Evolutionary conservation across 2,888 invertebrate species (phyloP), one percentile per base, ranked within the genome.

Genomic region (Unio delphinus): DNA sequence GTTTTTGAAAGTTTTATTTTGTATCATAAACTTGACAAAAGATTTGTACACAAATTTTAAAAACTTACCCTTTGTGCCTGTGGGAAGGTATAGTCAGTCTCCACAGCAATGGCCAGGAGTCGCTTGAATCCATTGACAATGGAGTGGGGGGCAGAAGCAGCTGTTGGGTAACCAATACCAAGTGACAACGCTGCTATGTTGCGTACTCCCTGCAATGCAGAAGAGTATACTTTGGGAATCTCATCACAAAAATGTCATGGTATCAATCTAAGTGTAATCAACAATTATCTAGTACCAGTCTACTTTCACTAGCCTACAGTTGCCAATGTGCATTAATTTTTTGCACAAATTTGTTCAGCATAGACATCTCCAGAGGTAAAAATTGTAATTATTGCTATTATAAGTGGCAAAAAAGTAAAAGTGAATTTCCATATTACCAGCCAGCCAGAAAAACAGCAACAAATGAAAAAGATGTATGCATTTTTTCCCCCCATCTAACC

Each of bases 41-140:
- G 11, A 11, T 34, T 15, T 45, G 45, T 45, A 15, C 3, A 45
- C 15, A 45, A 11, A 45, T 1, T 15, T 45, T 15, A 11, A 3
- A 15, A n/a, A 58, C 96, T 96, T 91, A 98, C 95, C 87, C 95
- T 95, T 65, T 94, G 92, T 62, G 98, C 99, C 91, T 98, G 96
- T 90, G 95, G 94, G 93, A 99, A 99, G 76, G 95, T 95, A 79
- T 98, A 94, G 75, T 99, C 98, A 69, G 99, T 98, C 86, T 94
- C 96, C 70, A 98, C 97, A 86, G 99, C 99, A 87, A 99, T 92
- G 80, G 99, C 97, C 92, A 99, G 92, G 89, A 99, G 92, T 91
- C 98, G 98, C 93, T 96, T 98, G 94, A 99, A 97, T 79, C 98
- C 99, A 88, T 98, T 97, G 91, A 95, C 95, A 88, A 99, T 93